These are phyloP conservation scores for Dexiosoma caninum DNA, from an alignment of 2,888 invertebrate genomes.

Conservation along the genomic window DNA sequence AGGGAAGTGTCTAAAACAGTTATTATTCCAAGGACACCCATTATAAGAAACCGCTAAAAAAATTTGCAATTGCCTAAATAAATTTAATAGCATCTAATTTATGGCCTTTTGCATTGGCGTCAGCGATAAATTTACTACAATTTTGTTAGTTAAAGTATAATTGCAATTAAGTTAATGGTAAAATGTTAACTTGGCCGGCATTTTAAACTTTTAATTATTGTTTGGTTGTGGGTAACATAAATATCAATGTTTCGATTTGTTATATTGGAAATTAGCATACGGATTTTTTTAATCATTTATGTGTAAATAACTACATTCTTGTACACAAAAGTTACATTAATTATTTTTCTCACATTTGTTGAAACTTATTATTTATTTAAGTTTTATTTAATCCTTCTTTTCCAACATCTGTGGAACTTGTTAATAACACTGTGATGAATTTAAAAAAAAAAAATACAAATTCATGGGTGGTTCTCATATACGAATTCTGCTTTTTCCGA, in stretches of 20 bases:
- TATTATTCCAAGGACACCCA: too few species aligned
- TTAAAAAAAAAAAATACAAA: too few species aligned
- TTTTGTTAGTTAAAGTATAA: neutral
- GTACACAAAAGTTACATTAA: neutral
- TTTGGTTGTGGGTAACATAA: neutral
- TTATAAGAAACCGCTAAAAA: too few species aligned
- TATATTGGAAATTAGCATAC: constrained; percentile 4
- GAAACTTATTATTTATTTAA: neutral
- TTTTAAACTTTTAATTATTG: constrained; percentile 22
- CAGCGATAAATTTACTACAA: neutral
- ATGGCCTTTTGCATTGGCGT: neutral
- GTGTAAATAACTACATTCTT: too few species aligned
- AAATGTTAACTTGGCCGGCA: constrained; percentile 36
- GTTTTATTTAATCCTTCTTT: neutral
- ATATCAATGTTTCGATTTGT: constrained; percentile 47
- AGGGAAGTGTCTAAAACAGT: too few species aligned
- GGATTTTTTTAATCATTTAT: neutral
- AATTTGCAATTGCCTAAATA: too few species aligned
- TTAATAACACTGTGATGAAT: too few species aligned
- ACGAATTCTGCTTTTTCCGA: too few species aligned
- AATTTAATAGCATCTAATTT: too few species aligned
- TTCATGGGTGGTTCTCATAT: too few species aligned
- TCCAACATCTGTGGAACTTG: too few species aligned
- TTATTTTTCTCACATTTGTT: neutral
- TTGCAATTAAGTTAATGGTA: neutral